Conservation (phyloP, 1,140 invertebrate genomes). For the Sycophila sp. region DNA sequence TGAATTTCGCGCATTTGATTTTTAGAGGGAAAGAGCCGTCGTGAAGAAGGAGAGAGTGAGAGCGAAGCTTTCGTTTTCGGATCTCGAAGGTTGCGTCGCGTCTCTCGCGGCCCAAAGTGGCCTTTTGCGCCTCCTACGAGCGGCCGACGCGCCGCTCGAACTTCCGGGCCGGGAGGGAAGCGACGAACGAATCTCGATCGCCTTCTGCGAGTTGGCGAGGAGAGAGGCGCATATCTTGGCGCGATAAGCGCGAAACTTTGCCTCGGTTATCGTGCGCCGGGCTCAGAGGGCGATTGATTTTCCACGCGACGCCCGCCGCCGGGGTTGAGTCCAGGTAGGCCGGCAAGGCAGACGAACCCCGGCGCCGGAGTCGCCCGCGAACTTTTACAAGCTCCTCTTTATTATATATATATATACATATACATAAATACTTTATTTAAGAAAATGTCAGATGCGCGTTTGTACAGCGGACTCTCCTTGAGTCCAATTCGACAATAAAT, state of each 20-base stretch:
- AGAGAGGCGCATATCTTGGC: neutral
- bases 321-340: neutral
- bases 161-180: neutral
- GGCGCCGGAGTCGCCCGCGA: neutral
- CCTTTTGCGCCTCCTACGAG: too few species aligned
- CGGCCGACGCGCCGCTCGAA: neutral
- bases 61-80: conserved; percentile 25
- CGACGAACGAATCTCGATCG: conserved; percentile 19
- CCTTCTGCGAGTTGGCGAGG: neutral
- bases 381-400: neutral
- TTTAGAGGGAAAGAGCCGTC: too few species aligned
- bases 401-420: neutral
- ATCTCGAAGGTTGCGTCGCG: neutral
- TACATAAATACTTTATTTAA: neutral
- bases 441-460: neutral
- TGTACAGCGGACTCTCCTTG: conserved; percentile 26
- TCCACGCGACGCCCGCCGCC: neutral
- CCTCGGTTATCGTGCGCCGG: neutral
- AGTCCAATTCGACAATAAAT: conserved; percentile 31
- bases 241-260: neutral
- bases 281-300: conserved; percentile 28
- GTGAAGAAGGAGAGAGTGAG: too few species aligned
- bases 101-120: neutral
- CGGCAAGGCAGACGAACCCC: neutral
- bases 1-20: too few species aligned